Base-by-base conservation (phyloP, 2,113 vertebrate genomes). In the Saccopteryx leptura region DNA sequence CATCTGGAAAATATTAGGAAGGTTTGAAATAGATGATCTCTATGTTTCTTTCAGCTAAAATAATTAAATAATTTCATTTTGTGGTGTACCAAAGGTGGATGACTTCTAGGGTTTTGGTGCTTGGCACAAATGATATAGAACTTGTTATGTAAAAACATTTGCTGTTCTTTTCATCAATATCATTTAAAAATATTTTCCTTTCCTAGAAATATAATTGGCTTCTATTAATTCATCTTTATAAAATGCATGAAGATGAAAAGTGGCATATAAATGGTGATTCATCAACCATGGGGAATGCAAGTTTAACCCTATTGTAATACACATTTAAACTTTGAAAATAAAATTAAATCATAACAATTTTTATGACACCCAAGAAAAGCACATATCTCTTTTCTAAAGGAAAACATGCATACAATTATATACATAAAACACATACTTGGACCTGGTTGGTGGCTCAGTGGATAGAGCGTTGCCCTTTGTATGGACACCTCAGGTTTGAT, bases 291-390 rank as follows among this genome's bases (percentile, higher is more conserved):
- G 83, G 46, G 72, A 91, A 60, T 93, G 46, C 4, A 91, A 94
- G 93, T 75, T 46, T 79, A 93, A 50, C 28, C 6, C n/a, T 95
- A 5, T 7, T 85, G 0, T 71, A 58, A 1, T 31, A 21, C 1
- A 24, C 2, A 50, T 61, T 76, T 4, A 48, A 39, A 86, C 88
- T 84, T 33, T 87, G 12, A 66, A 94, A 52, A 8, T 24, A 58
- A 86, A 13, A 91, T 93, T 72, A 71, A 85, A 95, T 96, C 94
- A 18, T 61, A 28, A 83, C 52, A 28, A 85, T 85, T 84, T 71
- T 50, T 58, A 65, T 79, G 83, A 1, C 24, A 60, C 26, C 17
- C 58, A 93, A 80, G 63, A 61, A 94, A 85, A 75, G 19, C 71
- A 71, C 21, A 15, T 50, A n/a, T n/a, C 26, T 6, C 56, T 95